These are phyloP conservation scores for Micrasema minimum DNA, from an alignment of 1,140 invertebrate genomes.

Conservation along the genomic window DNA sequence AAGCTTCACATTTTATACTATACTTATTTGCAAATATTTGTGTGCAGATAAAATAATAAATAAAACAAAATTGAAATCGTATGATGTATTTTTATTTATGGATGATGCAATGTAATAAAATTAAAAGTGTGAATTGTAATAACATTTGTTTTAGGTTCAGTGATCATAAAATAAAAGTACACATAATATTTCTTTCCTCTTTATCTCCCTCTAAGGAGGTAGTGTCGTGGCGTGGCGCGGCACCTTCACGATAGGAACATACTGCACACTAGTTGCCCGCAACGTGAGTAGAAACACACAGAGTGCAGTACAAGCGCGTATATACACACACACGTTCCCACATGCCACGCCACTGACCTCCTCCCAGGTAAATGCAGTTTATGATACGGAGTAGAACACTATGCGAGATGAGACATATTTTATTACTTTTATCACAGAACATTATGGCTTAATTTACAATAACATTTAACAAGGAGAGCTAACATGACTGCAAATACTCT, in stretches of 20 bases:
- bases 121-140: slow-evolving; percentile 52
- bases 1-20: no score
- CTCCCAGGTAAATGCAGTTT: slow-evolving; percentile 53
- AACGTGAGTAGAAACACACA: neutral
- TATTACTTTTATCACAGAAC: slow-evolving; percentile 55
- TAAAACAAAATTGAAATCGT: slow-evolving; percentile 47
- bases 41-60: no score
- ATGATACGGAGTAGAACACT: slow-evolving; percentile 51
- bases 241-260: no score
- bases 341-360: slow-evolving; percentile 30
- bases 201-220: slow-evolving; percentile 8
- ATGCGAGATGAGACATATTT: slow-evolving; percentile 53
- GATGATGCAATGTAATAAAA: slow-evolving; percentile 54
- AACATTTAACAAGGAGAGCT: slow-evolving; percentile 54
- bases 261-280: neutral
- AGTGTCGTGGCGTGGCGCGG: neutral
- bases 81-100: slow-evolving; percentile 53
- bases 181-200: slow-evolving; percentile 46
- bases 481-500: slow-evolving; percentile 52
- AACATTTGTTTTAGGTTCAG: slow-evolving; percentile 54
- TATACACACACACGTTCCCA: neutral
- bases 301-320: neutral
- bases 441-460: slow-evolving; percentile 55
- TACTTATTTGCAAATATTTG: no score
- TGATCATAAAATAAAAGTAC: slow-evolving; percentile 54